Base-by-base conservation (phyloP, 2,888 invertebrate species). In the Drosophila mimetica region DNA sequence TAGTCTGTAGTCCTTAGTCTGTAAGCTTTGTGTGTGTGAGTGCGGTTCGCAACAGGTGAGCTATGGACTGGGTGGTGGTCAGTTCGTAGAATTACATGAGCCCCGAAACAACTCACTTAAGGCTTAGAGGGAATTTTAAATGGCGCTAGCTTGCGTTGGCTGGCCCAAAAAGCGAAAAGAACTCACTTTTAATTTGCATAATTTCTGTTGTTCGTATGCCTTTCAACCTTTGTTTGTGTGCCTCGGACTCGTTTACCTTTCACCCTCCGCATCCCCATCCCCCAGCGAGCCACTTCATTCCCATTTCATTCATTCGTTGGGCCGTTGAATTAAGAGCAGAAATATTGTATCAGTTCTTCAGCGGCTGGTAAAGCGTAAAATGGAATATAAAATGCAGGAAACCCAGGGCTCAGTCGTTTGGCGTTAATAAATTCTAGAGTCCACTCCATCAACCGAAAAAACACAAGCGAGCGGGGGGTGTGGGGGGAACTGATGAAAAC, bases 301-400 rank as follows among this genome's bases (percentile, higher is more conserved):
- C 50, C 73, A 71, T 54, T 60, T 58, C 63, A 48, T 65, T 63
- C 73, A 69, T 74, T 79, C 67, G 74, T 65, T 81, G 57, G 34
- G 63, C 72, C 41, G 72, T 71, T 71, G 71, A 81, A 79, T 77
- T 82, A 76, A 76, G 74, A 83, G 67, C 65, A 77, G 70, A 86
- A 88, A 83, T 84, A 83, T 88, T 84, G 84, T 86, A 83, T 88
- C 88, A 88, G 80, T 83, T 86, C 84, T 86, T 65, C 65, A 71
- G 76, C 75, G 47, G 52, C 65, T 76, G 74, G 72, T 72, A 73
- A 76, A 78, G 79, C 73, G 67, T 70, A 73, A 86, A 84, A 83
- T 88, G 72, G 79, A 83, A 85, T 82, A 77, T 79, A 55, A 82
- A 87, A 81, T 84, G 74, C 80, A 75, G 61, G 53, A 41, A 37